These are phyloP conservation scores for Cynoglossus semilaevis DNA, from an alignment of 2,113 vertebrate species.

Conservation along the genomic window DNA sequence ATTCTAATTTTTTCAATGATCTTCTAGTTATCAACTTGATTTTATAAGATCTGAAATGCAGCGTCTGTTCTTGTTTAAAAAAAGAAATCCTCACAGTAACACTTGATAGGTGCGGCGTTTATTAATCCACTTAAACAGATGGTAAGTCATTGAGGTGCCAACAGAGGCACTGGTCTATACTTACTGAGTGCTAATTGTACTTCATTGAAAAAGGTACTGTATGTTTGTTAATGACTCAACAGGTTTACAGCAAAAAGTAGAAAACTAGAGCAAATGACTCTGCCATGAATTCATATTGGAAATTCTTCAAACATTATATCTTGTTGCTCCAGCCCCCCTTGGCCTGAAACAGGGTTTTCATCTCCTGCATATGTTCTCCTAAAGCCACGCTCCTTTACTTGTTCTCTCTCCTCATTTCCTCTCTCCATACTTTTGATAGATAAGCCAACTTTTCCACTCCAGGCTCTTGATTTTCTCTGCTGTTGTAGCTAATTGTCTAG, in stretches of 20 bases:
- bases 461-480: slow-evolving; percentile 30
- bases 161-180: neutral
- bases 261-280: neutral
- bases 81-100: too few species aligned
- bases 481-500: slow-evolving; percentile 39
- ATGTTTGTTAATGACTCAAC: neutral
- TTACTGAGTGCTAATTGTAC: neutral
- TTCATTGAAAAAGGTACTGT: neutral
- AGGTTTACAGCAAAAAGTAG: slow-evolving; percentile 3
- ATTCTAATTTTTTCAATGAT: too few species aligned
- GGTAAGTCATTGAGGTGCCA: slow-evolving; percentile 1
- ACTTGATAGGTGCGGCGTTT: too few species aligned
- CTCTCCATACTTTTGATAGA: slow-evolving; percentile 37
- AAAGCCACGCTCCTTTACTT: neutral
- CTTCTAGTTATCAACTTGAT: neutral
- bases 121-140: slow-evolving; percentile 27
- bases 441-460: slow-evolving; percentile 18
- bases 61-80: too few species aligned
- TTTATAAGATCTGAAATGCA: neutral
- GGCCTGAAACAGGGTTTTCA: neutral
- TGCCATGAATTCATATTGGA: neutral
- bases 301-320: slow-evolving; percentile 41
- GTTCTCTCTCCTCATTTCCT: slow-evolving; percentile 18
- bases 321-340: slow-evolving; percentile 3
- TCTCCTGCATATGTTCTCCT: neutral